Evolutionary conservation across 2,113 vertebrate species (phyloP), one percentile per base, ranked within the genome.

Genomic region (Epinephelus cyanopodus): DNA sequence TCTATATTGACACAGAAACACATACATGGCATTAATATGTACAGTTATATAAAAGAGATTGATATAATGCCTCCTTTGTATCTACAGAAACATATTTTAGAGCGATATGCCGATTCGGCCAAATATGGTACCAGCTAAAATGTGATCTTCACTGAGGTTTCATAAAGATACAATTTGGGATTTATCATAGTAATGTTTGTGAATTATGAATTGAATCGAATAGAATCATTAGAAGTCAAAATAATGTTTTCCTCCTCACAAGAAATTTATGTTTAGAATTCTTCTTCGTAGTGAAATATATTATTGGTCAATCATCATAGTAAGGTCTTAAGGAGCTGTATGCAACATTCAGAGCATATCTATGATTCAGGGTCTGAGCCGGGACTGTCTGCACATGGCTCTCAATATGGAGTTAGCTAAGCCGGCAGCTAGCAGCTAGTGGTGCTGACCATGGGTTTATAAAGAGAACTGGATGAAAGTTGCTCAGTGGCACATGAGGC

Each of bases 1-100:
- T 86, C 83, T 72, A 84, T 90, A 82, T 77, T 87, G 80, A 88
- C 88, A 47, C n/a, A 83, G 78, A 84, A 69, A 81, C 70, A 74
- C 62, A 86, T 19, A n/a, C 0, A 19, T 67, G 64, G 15, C 66
- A 72, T 39, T 67, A 17, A 69, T n/a, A 54, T 47, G 2, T 65
- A 70, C 61, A 76, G 78, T 83, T 76, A 79, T 71, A 54, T 42
- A 73, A 77, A 21, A 76, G 1, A 23, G 33, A 53, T 3, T 6
- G 27, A 69, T 64, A 74, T 37, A 81, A 73, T 13, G 50, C 2
- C 48, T 85, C 69, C 13, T 50, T 77, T 87, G 47, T 87, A 42
- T 45, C 61, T 21, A 45, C 18, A 80, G 27, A 56, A 21, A 53
- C 1, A 18, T 0, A 48, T 48, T 68, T 74, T 8, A 57, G 23